Conservation (phyloP, 2,797 vertebrate species). For the Champsocephalus esox region DNA sequence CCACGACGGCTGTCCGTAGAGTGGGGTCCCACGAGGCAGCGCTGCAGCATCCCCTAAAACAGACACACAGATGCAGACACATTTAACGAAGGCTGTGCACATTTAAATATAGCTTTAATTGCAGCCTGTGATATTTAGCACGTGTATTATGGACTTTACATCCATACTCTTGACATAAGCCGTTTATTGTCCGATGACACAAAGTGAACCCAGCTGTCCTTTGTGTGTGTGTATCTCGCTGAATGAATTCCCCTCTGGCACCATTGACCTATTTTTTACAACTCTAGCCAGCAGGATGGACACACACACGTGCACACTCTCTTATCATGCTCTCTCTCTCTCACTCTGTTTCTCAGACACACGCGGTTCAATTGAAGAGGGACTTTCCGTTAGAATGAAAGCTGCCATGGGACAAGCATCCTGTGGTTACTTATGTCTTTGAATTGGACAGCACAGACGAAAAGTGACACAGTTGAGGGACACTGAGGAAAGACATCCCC, state of each 20-base stretch:
- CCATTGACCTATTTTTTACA: slow-evolving; percentile 65
- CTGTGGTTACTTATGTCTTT: slow-evolving; percentile 5
- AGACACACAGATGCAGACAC: slow-evolving; percentile 33
- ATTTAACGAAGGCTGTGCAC: slow-evolving; percentile 19
- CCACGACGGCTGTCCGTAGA: slow-evolving; percentile 98
- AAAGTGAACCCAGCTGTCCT: slow-evolving; percentile 53
- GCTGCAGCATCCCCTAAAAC: slow-evolving; percentile 87
- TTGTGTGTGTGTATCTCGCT: slow-evolving; percentile 34
- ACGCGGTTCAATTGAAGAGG: slow-evolving; percentile 29
- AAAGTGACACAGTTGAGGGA: slow-evolving; percentile 15
- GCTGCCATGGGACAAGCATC: slow-evolving; percentile 29
- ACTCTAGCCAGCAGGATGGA: slow-evolving; percentile 43
- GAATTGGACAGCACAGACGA: slow-evolving; percentile 18
- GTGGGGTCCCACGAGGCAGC: slow-evolving; percentile 93
- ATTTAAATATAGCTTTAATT: slow-evolving; percentile 6
- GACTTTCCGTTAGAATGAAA: slow-evolving; percentile 36
- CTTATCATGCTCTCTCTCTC: background rate
- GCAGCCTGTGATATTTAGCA: background rate
- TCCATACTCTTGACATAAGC: background rate
- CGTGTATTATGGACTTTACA: slow-evolving; percentile 16
- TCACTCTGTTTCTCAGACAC: slow-evolving; percentile 1
- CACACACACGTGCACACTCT: slow-evolving; percentile 2
- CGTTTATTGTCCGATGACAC: slow-evolving; percentile 21
- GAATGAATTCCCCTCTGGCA: slow-evolving; percentile 41
- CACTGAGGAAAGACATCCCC: slow-evolving; percentile 9